Base-by-base conservation (phyloP, 2,113 vertebrate species). In the Salvator merianae region DNA sequence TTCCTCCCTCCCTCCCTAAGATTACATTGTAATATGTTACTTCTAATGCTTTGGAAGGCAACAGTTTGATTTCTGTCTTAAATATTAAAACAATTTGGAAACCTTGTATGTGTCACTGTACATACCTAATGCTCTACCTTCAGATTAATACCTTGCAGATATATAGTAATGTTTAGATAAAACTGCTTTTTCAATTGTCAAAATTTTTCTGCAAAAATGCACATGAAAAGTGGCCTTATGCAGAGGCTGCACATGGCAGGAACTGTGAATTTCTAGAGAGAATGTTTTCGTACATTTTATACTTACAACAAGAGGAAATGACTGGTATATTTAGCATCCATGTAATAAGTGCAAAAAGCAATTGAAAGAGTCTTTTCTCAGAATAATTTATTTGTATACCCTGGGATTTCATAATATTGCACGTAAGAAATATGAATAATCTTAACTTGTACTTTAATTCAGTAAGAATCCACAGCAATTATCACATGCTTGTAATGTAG, bases 101-200 rank as follows among this genome's bases (percentile, higher is more conserved):
- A 24, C 34, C 32, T 77, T 50, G 55, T 18, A 55, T 34, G 1
- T 20, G 53, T n/a, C 16, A 24, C 4, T 53, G 34, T 34, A 53
- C 30, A 76, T 53, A 32, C 30, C n/a, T 55, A 55, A 20, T 34
- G 28, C 12, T 18, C 4, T n/a, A 32, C 50, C 18, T 69, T 47
- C 26, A 36, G 8, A 36, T 22, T 40, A 63, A 26, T 62, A 32
- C 4, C n/a, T 40, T 34, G 73, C 26, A 73, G 40, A 14, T 62
- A n/a, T 40, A 5, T 28, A 59, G 16, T 0, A 76, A 43, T 47
- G 50, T 83, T 30, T 8, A 18, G 32, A 74, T 12, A 47, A 26
- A 18, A 10, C 28, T 55, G 8, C 8, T 34, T 18, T 63, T 72
- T 83, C 83, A 93, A 30, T 7, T 32, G 38, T 69, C 30, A 89